phyloP scores from a whole-genome alignment of 2,797 vertebrate species.

The Takifugu rubripes region DNA sequence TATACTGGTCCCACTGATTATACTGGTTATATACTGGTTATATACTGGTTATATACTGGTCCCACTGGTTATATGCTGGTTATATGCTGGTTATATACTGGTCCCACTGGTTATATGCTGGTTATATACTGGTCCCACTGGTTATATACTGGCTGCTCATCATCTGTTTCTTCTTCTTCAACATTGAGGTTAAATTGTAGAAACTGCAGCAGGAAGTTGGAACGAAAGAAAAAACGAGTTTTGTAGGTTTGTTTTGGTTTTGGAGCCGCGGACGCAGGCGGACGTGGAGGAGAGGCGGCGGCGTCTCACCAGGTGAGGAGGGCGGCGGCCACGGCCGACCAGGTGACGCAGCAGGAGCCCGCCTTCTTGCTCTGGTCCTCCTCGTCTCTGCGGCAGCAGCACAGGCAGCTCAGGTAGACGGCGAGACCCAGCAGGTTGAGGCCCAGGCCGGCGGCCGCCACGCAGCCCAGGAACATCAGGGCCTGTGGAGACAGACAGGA shows the following conservation, averaged over 20 bases:
- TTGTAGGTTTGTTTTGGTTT: constrained; percentile 3
- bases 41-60: no score
- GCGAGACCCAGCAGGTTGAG: constrained; percentile 87
- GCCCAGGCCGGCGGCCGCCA: constrained; percentile 84
- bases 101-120: no score
- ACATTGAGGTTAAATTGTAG: no score
- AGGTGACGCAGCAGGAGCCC: constrained; percentile 86
- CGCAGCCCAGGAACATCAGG: constrained; percentile 85
- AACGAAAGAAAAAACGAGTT: not conserved
- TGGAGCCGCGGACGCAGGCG: not conserved
- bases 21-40: no score
- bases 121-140: no score
- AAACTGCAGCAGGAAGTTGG: no score
- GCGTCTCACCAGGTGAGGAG: constrained; percentile 89
- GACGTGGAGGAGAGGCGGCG: no score
- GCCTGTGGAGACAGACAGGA: constrained; percentile 68
- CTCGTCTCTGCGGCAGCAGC: constrained; percentile 81
- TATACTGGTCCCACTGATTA: no score
- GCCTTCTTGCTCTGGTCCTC: constrained; percentile 81
- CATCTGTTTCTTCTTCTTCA: no score
- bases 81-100: no score
- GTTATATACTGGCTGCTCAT: no score
- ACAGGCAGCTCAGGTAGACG: constrained; percentile 84
- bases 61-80: no score
- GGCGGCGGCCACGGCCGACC: constrained; percentile 85